phyloP scores from a whole-genome alignment of 2,888 invertebrate genomes.

The Dolomedes plantarius region DNA sequence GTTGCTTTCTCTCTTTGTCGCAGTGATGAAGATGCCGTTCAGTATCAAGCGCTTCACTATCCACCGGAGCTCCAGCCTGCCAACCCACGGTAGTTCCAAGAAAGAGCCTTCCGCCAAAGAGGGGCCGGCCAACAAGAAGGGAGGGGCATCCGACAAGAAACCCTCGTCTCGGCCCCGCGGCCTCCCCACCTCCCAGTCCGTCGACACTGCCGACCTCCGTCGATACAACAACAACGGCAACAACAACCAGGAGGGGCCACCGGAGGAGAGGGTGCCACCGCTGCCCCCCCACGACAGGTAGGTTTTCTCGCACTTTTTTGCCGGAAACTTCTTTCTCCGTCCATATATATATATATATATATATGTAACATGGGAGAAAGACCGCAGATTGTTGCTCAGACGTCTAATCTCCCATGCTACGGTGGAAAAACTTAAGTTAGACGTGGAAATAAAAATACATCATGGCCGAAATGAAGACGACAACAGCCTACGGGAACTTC shows the following conservation, averaged over 20 bases:
- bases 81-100: slow-evolving; percentile 52
- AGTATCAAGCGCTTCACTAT: slow-evolving; percentile 73
- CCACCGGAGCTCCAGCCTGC: slow-evolving; percentile 72
- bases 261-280: slow-evolving; percentile 62
- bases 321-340: no score
- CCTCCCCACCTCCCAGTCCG: slow-evolving; percentile 65
- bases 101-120: slow-evolving; percentile 27
- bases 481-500: no score
- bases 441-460: no score
- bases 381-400: no score
- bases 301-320: no score
- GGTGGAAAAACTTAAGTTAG: no score
- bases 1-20: background rate
- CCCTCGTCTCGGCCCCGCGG: slow-evolving; percentile 58
- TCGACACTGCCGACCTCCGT: slow-evolving; percentile 66
- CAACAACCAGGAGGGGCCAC: slow-evolving; percentile 32
- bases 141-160: slow-evolving; percentile 41
- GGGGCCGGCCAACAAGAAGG: background rate
- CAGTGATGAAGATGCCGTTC: slow-evolving; percentile 73
- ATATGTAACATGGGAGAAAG: no score
- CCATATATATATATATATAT: no score
- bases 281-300: slow-evolving; percentile 65
- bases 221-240: slow-evolving; percentile 23
- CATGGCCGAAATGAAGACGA: no score
- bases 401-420: no score